Percentiles rank a stretch among this genome's conserved stretches.
phyloP scores from a whole-genome alignment of 2,797 vertebrate species.

The Synaphobranchus kaupii region DNA sequence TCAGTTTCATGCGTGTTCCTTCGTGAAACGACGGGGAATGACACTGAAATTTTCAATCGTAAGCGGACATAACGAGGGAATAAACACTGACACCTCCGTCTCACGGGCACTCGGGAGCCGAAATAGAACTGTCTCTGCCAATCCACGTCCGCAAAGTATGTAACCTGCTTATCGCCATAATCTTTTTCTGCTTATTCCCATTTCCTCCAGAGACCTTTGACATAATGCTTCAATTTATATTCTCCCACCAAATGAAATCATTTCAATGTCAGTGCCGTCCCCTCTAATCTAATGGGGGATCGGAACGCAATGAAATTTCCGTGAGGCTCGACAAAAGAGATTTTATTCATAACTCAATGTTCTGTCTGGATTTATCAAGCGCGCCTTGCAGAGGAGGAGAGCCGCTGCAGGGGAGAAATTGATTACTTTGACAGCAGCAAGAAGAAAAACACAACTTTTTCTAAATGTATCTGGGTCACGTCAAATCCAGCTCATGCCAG shows the following conservation, averaged over 20 bases:
- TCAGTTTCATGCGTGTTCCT: neutral
- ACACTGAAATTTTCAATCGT: neutral
- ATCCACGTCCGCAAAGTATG: conserved; percentile 29
- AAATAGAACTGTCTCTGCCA: conserved; percentile 37
- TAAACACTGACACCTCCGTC: conserved; percentile 29
- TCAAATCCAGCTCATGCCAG: neutral
- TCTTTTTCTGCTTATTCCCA: conserved; percentile 35
- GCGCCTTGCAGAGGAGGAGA: conserved; percentile 32
- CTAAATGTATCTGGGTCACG: neutral
- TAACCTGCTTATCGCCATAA: conserved; percentile 38
- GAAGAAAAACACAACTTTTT: conserved; percentile 30
- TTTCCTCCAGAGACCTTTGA: conserved; percentile 41
- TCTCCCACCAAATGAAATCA: conserved; percentile 46
- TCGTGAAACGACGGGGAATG: neutral
- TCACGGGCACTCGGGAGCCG: conserved; percentile 12
- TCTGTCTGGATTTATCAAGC: conserved; percentile 42
- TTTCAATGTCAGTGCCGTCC: conserved; percentile 42
- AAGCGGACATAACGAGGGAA: conserved; percentile 3
- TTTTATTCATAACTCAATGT: conserved; percentile 45
- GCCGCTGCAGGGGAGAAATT: conserved; percentile 24
- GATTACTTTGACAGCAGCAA: conserved; percentile 38
- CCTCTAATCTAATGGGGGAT: conserved; percentile 46
- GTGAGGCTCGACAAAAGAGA: conserved; percentile 41
- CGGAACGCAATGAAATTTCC: conserved; percentile 43
- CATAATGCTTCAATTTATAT: conserved; percentile 49